phyloP scores from a whole-genome alignment of 1,140 invertebrate genomes.

The Sycobia sp. region DNA sequence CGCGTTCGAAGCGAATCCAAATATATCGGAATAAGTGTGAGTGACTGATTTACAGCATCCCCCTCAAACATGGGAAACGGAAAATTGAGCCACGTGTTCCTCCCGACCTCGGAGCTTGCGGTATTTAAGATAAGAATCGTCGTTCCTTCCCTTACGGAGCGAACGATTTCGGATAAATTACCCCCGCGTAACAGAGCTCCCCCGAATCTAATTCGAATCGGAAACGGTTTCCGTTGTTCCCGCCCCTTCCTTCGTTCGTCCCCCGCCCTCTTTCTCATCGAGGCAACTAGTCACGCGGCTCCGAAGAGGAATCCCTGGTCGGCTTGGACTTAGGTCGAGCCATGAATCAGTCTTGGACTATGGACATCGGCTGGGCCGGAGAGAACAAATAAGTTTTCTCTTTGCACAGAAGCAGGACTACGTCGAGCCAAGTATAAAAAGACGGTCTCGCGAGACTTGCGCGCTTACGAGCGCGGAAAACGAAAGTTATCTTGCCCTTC shows the following conservation, averaged over 20 bases:
- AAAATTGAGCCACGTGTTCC: constrained; percentile 3
- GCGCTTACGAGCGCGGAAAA: too few species aligned
- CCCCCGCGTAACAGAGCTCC: constrained; percentile 6
- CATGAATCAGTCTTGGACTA: constrained; percentile 22
- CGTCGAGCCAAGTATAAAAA: too few species aligned
- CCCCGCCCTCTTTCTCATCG: background rate
- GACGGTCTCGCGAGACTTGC: too few species aligned
- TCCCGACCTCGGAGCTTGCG: background rate
- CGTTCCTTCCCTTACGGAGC: constrained; percentile 7
- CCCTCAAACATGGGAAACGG: background rate
- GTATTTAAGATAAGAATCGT: constrained; percentile 24
- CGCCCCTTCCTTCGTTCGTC: background rate
- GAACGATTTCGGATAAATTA: constrained; percentile 13
- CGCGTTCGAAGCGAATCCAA: too few species aligned
- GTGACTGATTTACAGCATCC: too few species aligned
- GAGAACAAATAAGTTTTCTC: too few species aligned
- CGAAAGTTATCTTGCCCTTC: too few species aligned
- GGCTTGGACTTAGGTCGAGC: too few species aligned
- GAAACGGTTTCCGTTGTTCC: background rate
- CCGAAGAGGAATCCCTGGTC: too few species aligned
- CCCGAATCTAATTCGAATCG: constrained; percentile 22
- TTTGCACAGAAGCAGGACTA: too few species aligned
- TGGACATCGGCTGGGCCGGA: too few species aligned
- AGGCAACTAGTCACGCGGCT: background rate
- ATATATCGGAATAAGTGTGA: too few species aligned